These are phyloP conservation scores for Pangasianodon hypophthalmus DNA, from an alignment of 2,113 vertebrate genomes.

Conservation along the genomic window DNA sequence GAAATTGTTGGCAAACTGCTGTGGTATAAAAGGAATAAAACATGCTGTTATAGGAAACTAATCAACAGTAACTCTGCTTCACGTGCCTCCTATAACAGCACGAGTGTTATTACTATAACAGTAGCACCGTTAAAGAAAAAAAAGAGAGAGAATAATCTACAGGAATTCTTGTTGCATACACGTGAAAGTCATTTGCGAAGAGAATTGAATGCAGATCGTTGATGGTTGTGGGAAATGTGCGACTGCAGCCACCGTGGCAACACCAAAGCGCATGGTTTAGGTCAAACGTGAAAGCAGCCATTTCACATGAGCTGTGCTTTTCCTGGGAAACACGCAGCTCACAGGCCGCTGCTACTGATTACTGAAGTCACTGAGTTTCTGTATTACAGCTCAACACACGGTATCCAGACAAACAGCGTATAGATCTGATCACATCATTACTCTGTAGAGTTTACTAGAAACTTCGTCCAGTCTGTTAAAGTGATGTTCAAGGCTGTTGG, in stretches of 20 bases:
- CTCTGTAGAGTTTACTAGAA: background rate
- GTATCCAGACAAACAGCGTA: background rate
- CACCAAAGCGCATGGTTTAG: background rate
- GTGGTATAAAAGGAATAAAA: constrained; percentile 1
- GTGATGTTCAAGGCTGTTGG: too few species aligned
- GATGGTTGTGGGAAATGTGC: background rate
- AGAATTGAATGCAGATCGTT: background rate
- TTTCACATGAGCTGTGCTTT: background rate
- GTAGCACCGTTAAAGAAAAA: background rate
- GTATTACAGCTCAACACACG: background rate
- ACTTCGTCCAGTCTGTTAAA: background rate
- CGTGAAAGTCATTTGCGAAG: background rate
- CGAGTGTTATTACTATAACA: background rate
- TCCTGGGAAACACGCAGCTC: background rate
- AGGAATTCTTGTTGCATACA: background rate
- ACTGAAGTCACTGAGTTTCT: background rate
- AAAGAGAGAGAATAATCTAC: background rate
- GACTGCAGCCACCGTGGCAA: background rate
- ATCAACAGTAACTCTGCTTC: background rate
- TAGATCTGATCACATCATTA: too few species aligned
- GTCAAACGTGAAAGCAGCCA: background rate
- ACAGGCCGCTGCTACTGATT: background rate
- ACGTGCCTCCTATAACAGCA: background rate
- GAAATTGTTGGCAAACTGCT: background rate
- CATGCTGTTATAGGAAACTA: too few species aligned